Conservation (phyloP, 2,888 invertebrate genomes). For the Theodoxus fluviatilis region DNA sequence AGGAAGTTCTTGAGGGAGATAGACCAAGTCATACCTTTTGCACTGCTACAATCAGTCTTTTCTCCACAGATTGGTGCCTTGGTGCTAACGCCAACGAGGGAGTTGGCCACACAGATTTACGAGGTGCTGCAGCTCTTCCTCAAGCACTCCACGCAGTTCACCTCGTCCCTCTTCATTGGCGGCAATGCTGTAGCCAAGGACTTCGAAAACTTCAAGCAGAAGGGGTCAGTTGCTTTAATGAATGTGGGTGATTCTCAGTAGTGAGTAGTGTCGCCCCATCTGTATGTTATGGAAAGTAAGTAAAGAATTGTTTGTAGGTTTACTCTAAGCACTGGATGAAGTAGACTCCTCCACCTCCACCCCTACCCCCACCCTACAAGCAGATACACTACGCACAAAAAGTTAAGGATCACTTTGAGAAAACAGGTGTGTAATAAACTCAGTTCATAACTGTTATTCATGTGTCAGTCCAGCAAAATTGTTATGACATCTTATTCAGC, state of each 20-base stretch:
- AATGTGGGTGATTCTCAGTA: too few species aligned
- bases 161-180: conserved; percentile 72
- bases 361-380: not conserved
- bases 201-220: conserved; percentile 72
- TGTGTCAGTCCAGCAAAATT: too few species aligned
- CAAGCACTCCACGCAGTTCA: conserved; percentile 53
- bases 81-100: conserved; percentile 93
- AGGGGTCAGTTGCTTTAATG: conserved; percentile 68
- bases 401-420: too few species aligned
- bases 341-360: not conserved
- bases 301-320: not conserved
- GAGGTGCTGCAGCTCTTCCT: conserved; percentile 66
- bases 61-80: conserved; percentile 77
- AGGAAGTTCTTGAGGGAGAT: too few species aligned
- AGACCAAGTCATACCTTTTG: too few species aligned
- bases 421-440: too few species aligned
- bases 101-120: conserved; percentile 88
- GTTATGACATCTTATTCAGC: too few species aligned
- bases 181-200: conserved; percentile 83
- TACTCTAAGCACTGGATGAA: not conserved
- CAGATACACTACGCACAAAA: not conserved
- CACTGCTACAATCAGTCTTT: not conserved
- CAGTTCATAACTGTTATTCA: too few species aligned
- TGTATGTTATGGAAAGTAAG: too few species aligned
- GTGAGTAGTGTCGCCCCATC: too few species aligned